Evolutionary conservation across 2,113 vertebrate species (phyloP).

Genomic region (Syrmaticus mikado): DNA sequence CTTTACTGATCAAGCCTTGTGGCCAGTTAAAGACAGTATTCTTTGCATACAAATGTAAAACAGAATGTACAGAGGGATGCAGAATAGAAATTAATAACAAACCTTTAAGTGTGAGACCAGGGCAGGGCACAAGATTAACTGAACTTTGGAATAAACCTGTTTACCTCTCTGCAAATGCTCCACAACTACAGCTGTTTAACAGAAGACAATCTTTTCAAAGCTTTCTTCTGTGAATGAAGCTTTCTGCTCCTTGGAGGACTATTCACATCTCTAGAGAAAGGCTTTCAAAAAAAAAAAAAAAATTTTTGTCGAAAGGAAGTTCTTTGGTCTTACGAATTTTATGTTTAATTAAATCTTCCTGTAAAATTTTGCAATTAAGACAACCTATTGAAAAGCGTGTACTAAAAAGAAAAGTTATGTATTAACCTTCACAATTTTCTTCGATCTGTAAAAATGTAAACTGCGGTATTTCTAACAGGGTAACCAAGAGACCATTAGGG

Average conservation of each 20-base stretch:
- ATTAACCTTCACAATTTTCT: not conserved
- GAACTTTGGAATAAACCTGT: not conserved
- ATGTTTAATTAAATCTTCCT: too few species aligned
- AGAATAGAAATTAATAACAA: not conserved
- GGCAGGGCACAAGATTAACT: not conserved
- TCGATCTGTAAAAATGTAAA: not conserved
- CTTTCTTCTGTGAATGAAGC: not conserved
- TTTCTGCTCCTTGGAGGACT: conserved; percentile 1
- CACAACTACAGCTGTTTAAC: not conserved
- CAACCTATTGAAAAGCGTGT: not conserved
- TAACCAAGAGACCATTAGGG: not conserved
- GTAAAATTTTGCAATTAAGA: too few species aligned
- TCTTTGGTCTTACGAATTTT: too few species aligned
- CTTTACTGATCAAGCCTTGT: not conserved
- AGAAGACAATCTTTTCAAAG: not conserved
- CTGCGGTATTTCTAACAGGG: not conserved
- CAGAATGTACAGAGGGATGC: not conserved
- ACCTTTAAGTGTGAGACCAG: not conserved
- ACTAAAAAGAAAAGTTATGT: not conserved
- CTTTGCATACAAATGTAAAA: not conserved
- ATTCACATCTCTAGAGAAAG: not conserved
- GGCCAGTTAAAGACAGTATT: not conserved
- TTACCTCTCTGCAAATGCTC: conserved; percentile 47
- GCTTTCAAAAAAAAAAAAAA: too few species aligned
- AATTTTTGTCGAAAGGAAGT: too few species aligned